Evolutionary conservation across 1,140 invertebrate species (phyloP).

Genomic region (Heliothis subflexa): DNA sequence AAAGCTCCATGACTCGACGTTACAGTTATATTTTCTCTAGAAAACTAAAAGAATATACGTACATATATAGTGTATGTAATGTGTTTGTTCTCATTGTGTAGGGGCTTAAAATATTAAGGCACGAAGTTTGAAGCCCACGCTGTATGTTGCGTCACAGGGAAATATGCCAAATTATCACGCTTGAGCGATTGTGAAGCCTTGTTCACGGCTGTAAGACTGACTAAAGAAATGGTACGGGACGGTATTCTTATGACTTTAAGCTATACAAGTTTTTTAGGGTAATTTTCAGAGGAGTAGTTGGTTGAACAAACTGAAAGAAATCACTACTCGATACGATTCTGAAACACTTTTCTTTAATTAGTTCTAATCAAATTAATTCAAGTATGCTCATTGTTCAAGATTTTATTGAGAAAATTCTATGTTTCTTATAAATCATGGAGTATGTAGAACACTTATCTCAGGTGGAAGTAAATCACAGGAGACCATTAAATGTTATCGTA

Average conservation of each 20-base stretch:
- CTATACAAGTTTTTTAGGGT: no score
- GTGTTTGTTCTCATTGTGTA: conserved; percentile 33
- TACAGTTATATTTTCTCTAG: neutral
- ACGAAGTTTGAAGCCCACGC: neutral
- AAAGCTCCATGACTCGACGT: conserved; percentile 24
- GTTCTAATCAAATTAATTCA: no score
- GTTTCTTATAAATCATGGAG: neutral
- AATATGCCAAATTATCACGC: conserved; percentile 36
- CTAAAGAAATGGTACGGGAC: neutral
- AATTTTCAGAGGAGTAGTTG: no score
- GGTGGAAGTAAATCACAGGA: conserved; percentile 9
- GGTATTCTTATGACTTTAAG: neutral
- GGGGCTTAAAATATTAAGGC: conserved; percentile 31
- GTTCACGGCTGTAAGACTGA: neutral
- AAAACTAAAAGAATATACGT: conserved; percentile 19
- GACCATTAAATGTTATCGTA: conserved; percentile 7
- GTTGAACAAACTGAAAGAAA: conserved; percentile 1
- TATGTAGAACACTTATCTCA: conserved; percentile 1
- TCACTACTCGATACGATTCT: neutral
- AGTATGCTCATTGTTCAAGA: neutral
- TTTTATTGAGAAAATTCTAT: neutral
- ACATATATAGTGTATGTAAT: neutral
- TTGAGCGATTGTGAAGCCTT: conserved; percentile 10
- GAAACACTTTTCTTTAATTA: neutral
- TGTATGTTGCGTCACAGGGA: conserved; percentile 14